phyloP scores from a whole-genome alignment of 2,888 invertebrate species.

The Calameuta pallipes region DNA sequence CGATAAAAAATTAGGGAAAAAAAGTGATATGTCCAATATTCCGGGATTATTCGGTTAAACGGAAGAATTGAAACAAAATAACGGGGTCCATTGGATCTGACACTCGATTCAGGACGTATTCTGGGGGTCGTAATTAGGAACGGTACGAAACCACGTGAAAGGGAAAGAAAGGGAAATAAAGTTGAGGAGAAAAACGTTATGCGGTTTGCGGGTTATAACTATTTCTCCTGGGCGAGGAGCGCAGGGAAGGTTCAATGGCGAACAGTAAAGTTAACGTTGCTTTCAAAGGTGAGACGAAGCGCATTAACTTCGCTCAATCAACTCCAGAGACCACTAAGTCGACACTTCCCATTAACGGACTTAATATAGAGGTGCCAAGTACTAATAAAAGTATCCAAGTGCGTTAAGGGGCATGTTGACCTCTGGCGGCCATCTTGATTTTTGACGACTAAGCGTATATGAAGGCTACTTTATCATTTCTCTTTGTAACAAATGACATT shows the following conservation, averaged over 20 bases:
- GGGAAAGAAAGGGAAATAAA: background rate
- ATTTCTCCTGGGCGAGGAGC: background rate
- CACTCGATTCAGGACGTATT: background rate
- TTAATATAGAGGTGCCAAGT: slow-evolving; percentile 35
- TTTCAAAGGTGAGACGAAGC: slow-evolving; percentile 27
- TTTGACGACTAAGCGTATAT: background rate
- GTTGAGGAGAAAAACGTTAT: background rate
- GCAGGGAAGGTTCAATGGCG: slow-evolving; percentile 12
- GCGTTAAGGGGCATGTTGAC: background rate
- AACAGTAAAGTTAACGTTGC: slow-evolving; percentile 32
- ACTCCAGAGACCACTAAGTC: slow-evolving; percentile 31
- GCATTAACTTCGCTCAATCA: slow-evolving; percentile 31
- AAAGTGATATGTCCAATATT: background rate
- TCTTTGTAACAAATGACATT: background rate
- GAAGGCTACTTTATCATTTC: background rate
- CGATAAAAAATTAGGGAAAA: background rate
- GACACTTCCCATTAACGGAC: slow-evolving; percentile 41
- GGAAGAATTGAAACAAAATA: background rate
- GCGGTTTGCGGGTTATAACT: slow-evolving; percentile 14
- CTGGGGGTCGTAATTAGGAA: background rate
- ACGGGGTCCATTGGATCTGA: background rate
- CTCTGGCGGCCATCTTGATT: background rate
- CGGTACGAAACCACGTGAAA: background rate
- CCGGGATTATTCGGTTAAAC: background rate
- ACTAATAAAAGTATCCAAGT: slow-evolving; percentile 38